These are phyloP conservation scores for Crioceris asparagi DNA, from an alignment of 2,888 invertebrate species.

Conservation along the genomic window DNA sequence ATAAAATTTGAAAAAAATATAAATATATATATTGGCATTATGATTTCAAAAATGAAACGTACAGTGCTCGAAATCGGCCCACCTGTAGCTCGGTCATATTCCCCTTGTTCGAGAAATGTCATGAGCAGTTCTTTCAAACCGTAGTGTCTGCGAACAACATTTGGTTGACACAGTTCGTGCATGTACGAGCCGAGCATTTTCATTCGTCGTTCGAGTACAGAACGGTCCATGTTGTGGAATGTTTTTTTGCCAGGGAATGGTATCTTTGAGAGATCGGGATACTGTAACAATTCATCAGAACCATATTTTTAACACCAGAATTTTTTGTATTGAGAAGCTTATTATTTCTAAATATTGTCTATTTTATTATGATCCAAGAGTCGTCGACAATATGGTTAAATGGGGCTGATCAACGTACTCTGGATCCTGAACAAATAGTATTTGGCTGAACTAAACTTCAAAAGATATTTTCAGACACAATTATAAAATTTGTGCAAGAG, in stretches of 20 bases:
- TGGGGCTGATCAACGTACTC: no score
- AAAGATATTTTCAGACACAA: no score
- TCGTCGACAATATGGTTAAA: no score
- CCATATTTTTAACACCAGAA: no score
- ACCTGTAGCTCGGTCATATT: slow-evolving; percentile 55
- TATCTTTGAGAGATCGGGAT: slow-evolving; percentile 64
- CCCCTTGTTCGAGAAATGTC: slow-evolving; percentile 58
- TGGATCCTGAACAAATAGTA: no score
- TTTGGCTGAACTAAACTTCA: no score
- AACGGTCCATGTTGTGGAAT: slow-evolving; percentile 81
- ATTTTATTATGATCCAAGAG: no score
- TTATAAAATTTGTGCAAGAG: no score
- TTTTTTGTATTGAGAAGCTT: no score
- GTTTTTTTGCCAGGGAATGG: slow-evolving; percentile 88
- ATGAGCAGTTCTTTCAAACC: slow-evolving; percentile 52
- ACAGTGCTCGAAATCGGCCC: slow-evolving; percentile 51
- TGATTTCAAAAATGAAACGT: no score
- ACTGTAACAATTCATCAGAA: no score
- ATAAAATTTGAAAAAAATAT: slow-evolving; percentile 10
- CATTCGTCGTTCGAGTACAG: slow-evolving; percentile 77
- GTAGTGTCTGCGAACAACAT: slow-evolving; percentile 47
- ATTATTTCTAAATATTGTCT: no score
- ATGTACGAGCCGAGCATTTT: slow-evolving; percentile 72
- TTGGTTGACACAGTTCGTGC: slow-evolving; percentile 53
- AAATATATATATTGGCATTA: not conserved